These are phyloP conservation scores for Myodes glareolus DNA, from an alignment of 2,113 vertebrate genomes.

Conservation along the genomic window DNA sequence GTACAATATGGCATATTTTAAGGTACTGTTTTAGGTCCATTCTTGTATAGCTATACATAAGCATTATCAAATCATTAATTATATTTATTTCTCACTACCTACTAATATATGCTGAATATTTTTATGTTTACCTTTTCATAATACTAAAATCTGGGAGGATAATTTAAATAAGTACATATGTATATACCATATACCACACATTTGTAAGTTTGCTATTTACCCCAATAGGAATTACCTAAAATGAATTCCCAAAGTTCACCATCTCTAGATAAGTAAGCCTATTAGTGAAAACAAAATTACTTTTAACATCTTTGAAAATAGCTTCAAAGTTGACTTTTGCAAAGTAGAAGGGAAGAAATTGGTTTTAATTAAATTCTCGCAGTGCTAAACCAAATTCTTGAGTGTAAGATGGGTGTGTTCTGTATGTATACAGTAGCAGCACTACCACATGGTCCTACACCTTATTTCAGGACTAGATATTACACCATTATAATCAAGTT, in stretches of 20 bases:
- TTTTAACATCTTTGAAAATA: slow-evolving; percentile 48
- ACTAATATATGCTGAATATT: slow-evolving; percentile 13
- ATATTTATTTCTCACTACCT: slow-evolving; percentile 49
- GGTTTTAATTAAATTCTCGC: slow-evolving; percentile 38
- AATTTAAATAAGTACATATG: slow-evolving; percentile 44
- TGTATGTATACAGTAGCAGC: neutral
- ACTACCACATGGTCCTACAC: neutral
- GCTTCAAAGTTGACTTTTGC: neutral
- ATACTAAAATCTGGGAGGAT: slow-evolving; percentile 35
- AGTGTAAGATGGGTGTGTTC: slow-evolving; percentile 13
- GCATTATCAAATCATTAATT: slow-evolving; percentile 56
- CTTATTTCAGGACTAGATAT: slow-evolving; percentile 37
- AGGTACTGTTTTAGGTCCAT: slow-evolving; percentile 33
- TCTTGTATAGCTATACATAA: slow-evolving; percentile 49
- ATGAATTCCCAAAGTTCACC: neutral
- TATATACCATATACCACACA: neutral
- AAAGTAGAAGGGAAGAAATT: neutral
- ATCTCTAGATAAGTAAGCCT: slow-evolving; percentile 25
- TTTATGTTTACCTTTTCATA: slow-evolving; percentile 52
- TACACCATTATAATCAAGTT: slow-evolving; percentile 3
- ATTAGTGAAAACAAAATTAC: neutral
- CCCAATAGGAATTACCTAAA: slow-evolving; percentile 37
- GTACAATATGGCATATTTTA: slow-evolving; percentile 46
- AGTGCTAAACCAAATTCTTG: slow-evolving; percentile 39
- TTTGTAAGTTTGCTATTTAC: slow-evolving; percentile 46